Conservation (phyloP, 2,888 invertebrate genomes). For the Mythimna impura region DNA sequence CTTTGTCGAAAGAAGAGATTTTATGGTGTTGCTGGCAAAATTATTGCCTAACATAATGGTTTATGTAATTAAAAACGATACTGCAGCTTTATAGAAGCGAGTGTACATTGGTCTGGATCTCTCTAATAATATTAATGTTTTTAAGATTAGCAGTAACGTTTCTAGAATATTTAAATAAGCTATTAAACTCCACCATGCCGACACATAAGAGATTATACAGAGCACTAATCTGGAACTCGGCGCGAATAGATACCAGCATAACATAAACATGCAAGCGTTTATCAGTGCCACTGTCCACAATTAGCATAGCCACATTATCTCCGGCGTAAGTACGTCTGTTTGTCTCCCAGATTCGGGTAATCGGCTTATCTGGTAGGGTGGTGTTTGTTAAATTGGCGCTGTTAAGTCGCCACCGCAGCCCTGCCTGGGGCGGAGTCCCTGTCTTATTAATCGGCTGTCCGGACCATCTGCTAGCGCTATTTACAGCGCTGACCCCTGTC, state of each 20-base stretch:
- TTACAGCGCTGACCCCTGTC: slow-evolving; percentile 86
- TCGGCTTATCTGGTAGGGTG: slow-evolving; percentile 80
- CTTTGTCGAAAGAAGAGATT: not conserved
- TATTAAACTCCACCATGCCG: not conserved
- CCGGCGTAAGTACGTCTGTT: slow-evolving; percentile 67
- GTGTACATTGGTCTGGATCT: not conserved
- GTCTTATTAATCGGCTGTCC: slow-evolving; percentile 90
- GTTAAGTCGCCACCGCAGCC: slow-evolving; percentile 76
- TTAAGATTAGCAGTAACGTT: not conserved
- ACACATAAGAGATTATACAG: slow-evolving; percentile 19
- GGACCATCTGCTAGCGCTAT: slow-evolving; percentile 86
- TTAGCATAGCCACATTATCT: slow-evolving; percentile 74
- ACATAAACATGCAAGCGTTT: slow-evolving; percentile 54
- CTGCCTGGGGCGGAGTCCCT: slow-evolving; percentile 81
- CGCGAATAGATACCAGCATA: slow-evolving; percentile 28
- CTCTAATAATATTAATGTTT: not conserved
- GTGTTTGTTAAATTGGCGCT: slow-evolving; percentile 81
- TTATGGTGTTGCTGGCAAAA: not conserved
- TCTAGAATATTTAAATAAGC: not conserved
- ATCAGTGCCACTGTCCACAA: slow-evolving; percentile 66
- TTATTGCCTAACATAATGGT: not conserved
- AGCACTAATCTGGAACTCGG: slow-evolving; percentile 12
- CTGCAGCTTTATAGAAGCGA: no score
- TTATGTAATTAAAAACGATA: not conserved
- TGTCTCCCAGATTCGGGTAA: slow-evolving; percentile 80